phyloP scores from a whole-genome alignment of 2,797 vertebrate species.

The Balearica regulorum region DNA sequence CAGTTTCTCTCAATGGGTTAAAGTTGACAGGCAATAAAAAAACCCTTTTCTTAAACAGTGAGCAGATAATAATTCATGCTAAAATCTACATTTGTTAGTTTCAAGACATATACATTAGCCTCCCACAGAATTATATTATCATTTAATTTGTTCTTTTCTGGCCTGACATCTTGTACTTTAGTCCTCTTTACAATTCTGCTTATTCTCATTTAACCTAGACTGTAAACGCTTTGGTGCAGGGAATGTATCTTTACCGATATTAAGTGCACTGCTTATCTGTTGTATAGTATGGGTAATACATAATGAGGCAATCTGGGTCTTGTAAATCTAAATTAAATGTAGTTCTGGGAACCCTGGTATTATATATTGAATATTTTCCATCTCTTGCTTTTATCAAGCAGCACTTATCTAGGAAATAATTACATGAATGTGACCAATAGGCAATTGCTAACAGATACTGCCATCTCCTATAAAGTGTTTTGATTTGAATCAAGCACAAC shows the following conservation, averaged over 20 bases:
- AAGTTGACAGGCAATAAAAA: background rate
- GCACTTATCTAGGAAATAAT: constrained; percentile 41
- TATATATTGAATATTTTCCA: constrained; percentile 28
- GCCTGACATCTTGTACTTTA: background rate
- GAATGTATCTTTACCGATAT: background rate
- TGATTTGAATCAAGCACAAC: background rate
- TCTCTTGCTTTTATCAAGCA: background rate
- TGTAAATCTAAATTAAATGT: constrained; percentile 22
- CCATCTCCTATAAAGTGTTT: background rate
- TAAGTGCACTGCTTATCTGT: background rate
- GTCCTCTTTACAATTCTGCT: background rate
- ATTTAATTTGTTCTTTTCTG: background rate
- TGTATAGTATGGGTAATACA: background rate
- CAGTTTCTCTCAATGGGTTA: background rate
- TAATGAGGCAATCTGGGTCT: background rate
- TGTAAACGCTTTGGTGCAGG: background rate
- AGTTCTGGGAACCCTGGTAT: background rate
- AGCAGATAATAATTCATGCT: background rate
- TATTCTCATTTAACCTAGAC: background rate
- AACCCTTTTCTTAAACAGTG: background rate
- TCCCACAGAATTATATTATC: background rate
- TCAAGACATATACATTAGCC: background rate
- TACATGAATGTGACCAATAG: background rate
- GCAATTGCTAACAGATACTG: background rate
- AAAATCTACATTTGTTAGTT: background rate